Conservation (phyloP, 2,113 vertebrate genomes). For the Aplodontia rufa region DNA sequence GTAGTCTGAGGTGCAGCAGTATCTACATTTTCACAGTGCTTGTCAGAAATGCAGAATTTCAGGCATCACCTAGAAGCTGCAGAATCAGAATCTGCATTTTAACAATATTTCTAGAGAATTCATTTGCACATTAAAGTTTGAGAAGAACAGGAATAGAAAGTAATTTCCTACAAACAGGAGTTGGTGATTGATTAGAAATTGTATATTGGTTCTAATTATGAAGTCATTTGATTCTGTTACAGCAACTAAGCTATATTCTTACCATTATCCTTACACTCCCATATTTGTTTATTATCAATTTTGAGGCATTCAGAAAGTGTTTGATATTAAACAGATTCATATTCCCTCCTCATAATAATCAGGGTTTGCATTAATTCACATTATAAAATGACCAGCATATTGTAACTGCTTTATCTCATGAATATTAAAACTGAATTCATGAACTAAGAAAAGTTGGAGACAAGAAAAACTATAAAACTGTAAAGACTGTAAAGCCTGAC, state of each 20-base stretch:
- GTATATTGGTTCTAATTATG: constrained; percentile 16
- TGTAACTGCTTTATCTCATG: constrained; percentile 1
- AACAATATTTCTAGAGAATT: constrained; percentile 17
- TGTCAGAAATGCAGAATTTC: background rate
- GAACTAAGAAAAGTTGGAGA: background rate
- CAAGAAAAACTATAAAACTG: background rate
- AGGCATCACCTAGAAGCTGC: background rate
- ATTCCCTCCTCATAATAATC: background rate
- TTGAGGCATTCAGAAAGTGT: background rate
- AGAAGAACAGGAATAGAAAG: constrained; percentile 25
- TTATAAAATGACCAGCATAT: background rate
- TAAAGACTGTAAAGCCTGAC: background rate
- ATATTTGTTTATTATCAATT: constrained; percentile 14
- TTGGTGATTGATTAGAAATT: constrained; percentile 52
- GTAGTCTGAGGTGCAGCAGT: background rate
- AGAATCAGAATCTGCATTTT: constrained; percentile 41
- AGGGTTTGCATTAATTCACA: background rate
- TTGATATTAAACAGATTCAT: background rate
- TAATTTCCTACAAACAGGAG: constrained; percentile 43
- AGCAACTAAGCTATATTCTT: background rate
- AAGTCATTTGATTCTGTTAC: constrained; percentile 13
- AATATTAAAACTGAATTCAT: background rate
- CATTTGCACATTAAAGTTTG: background rate
- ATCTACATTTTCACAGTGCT: background rate
- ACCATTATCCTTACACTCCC: background rate